phyloP scores from a whole-genome alignment of 1,140 invertebrate genomes.

The Drosophila seguyi region DNA sequence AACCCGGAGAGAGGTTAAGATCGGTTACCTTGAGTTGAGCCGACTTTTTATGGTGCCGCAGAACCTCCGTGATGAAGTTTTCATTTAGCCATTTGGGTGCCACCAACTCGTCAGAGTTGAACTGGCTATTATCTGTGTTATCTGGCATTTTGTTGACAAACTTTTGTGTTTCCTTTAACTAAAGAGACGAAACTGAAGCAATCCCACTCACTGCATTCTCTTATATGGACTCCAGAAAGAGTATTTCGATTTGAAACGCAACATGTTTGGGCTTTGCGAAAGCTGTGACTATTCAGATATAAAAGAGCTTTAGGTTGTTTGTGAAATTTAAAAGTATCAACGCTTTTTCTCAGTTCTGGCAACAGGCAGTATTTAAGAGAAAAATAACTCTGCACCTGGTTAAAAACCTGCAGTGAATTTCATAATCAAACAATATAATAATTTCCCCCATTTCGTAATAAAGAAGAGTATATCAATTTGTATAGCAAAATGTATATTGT shows the following conservation, averaged over 20 bases:
- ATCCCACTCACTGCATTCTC: background rate
- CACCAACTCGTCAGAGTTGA: conserved; percentile 64
- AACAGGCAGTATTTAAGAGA: too few relatives aligned
- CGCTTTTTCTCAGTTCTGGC: background rate
- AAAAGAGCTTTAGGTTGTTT: background rate
- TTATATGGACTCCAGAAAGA: conserved; percentile 4
- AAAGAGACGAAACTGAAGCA: conserved; percentile 12
- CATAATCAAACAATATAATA: too few relatives aligned
- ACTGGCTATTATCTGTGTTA: conserved; percentile 12
- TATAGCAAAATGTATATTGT: too few relatives aligned
- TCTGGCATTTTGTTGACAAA: conserved; percentile 24
- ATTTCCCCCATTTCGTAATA: background rate
- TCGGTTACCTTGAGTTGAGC: conserved; percentile 36
- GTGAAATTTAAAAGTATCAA: background rate
- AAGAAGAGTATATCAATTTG: too few relatives aligned
- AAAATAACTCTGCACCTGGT: too few relatives aligned
- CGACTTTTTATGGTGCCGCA: conserved; percentile 30
- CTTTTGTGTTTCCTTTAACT: background rate
- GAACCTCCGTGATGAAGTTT: conserved; percentile 51
- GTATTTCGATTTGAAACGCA: conserved; percentile 1
- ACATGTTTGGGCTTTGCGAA: background rate
- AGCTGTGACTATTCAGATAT: background rate
- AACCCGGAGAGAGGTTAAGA: conserved; percentile 57
- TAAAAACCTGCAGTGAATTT: background rate
- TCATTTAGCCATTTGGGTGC: conserved; percentile 64